Percentiles rank a stretch among this genome's conserved stretches.
Conservation (phyloP, 1,140 invertebrate species). For the Dolichoris vasculosae region DNA sequence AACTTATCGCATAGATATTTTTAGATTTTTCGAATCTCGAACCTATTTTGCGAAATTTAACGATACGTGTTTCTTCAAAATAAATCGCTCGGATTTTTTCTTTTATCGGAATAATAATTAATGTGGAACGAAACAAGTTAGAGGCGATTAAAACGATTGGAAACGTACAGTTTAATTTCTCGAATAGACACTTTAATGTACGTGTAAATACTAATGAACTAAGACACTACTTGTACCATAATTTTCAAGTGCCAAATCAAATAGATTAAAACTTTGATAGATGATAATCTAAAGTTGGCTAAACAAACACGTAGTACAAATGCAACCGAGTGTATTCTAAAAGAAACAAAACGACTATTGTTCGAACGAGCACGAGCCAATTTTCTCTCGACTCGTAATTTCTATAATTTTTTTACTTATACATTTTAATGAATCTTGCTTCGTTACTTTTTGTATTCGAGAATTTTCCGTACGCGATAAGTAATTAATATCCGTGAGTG, state of each 20-base stretch:
- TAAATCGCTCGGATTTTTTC: too few relatives aligned
- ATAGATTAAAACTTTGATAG: slow-evolving; percentile 23
- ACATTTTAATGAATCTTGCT: background rate
- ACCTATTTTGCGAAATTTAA: too few relatives aligned
- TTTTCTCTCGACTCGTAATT: background rate
- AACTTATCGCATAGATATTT: too few relatives aligned
- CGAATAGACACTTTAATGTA: too few relatives aligned
- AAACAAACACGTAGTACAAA: background rate
- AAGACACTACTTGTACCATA: slow-evolving; percentile 6
- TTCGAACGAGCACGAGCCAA: background rate
- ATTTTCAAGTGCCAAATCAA: slow-evolving; percentile 24
- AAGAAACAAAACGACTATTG: background rate
- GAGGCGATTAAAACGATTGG: too few relatives aligned
- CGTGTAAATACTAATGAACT: background rate
- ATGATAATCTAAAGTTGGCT: slow-evolving; percentile 16
- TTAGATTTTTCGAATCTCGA: too few relatives aligned
- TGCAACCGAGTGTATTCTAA: background rate
- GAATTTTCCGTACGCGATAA: background rate
- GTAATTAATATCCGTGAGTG: background rate
- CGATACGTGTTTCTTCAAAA: too few relatives aligned
- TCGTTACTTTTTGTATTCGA: background rate
- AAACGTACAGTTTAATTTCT: too few relatives aligned
- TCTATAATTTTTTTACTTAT: background rate
- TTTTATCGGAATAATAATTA: too few relatives aligned
- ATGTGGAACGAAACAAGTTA: too few relatives aligned